Percentiles rank a stretch among this genome's conserved stretches.
phyloP scores from a whole-genome alignment of 2,113 vertebrate species.

The Syrrhaptes paradoxus region DNA sequence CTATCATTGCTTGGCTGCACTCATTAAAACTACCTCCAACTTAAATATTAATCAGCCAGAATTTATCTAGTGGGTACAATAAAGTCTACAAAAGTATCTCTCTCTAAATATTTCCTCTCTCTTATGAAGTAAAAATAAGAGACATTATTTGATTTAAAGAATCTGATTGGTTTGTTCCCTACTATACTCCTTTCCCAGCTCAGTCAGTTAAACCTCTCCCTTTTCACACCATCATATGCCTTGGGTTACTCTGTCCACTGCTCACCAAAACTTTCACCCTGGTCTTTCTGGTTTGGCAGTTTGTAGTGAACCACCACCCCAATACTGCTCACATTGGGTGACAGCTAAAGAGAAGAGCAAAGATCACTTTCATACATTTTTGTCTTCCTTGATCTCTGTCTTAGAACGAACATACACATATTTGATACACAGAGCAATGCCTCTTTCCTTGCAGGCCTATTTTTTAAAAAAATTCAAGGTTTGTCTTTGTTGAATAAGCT shows the following conservation, averaged over 20 bases:
- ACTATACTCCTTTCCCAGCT: not conserved
- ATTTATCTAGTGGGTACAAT: not conserved
- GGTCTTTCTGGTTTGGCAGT: not conserved
- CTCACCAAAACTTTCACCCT: not conserved
- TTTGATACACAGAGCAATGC: not conserved
- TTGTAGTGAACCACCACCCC: not conserved
- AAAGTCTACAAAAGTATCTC: not conserved
- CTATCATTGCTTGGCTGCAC: not conserved
- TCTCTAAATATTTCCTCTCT: not conserved
- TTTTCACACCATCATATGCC: accelerated
- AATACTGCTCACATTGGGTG: not conserved
- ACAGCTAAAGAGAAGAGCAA: no score
- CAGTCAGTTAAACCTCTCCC: not conserved
- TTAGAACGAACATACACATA: not conserved
- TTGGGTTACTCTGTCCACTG: not conserved
- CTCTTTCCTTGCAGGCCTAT: not conserved
- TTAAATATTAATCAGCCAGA: not conserved
- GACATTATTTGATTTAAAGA: not conserved
- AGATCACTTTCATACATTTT: not conserved
- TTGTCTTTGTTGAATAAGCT: not conserved
- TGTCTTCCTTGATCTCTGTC: not conserved
- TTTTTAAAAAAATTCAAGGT: not conserved
- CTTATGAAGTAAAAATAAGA: not conserved
- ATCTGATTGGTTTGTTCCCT: not conserved
- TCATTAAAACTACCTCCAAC: not conserved